Evolutionary conservation across 2,888 invertebrate genomes (phyloP).

Genomic region (Apamea crenata): DNA sequence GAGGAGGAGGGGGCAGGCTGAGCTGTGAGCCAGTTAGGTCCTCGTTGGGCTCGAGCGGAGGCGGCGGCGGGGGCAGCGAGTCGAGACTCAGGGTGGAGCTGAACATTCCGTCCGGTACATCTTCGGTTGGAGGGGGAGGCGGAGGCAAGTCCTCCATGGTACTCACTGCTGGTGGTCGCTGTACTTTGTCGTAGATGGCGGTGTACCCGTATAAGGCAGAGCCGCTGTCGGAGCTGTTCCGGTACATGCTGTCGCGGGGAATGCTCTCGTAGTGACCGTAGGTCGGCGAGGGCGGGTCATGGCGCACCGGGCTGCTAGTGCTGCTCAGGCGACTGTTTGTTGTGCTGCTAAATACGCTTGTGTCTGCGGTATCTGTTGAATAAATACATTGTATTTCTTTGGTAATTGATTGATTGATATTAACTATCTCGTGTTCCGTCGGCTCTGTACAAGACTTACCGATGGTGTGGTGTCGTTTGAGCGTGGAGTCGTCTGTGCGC

Average conservation of each 20-base stretch:
- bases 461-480: conserved; percentile 81
- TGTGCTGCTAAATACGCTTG: conserved; percentile 72
- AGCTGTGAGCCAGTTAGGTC: conserved; percentile 93
- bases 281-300: conserved; percentile 76
- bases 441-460: conserved; percentile 70
- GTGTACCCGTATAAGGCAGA: conserved; percentile 86
- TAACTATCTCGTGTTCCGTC: background rate
- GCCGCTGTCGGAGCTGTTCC: conserved; percentile 78
- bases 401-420: background rate
- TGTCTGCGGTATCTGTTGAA: conserved; percentile 76
- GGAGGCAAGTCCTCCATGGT: conserved; percentile 89
- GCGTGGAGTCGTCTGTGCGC: conserved; percentile 82
- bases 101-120: conserved; percentile 90
- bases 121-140: conserved; percentile 93
- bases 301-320: conserved; percentile 74
- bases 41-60: conserved; percentile 90
- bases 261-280: conserved; percentile 83
- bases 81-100: conserved; percentile 94
- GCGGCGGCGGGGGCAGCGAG: conserved; percentile 95
- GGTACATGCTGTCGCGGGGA: conserved; percentile 75
- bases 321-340: conserved; percentile 70
- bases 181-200: conserved; percentile 87
- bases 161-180: conserved; percentile 74
- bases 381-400: background rate
- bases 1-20: conserved; percentile 94